Conservation (phyloP, 2,113 vertebrate genomes). For the Corythornis madagascariensis region DNA sequence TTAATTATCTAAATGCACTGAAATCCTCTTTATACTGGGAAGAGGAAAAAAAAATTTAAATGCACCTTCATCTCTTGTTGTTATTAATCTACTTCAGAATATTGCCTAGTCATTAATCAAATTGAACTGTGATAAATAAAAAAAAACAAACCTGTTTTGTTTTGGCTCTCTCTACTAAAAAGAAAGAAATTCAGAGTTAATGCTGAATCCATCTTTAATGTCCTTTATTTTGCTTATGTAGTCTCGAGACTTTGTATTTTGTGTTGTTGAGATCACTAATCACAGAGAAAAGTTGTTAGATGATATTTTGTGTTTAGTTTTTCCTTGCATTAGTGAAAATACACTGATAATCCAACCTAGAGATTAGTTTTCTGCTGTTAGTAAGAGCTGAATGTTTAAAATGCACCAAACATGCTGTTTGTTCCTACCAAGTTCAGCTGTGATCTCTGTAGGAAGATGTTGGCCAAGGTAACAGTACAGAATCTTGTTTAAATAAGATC, state of each 20-base stretch:
- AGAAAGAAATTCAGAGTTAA: not conserved
- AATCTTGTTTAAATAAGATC: not conserved
- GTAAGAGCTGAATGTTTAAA: not conserved
- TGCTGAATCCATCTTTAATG: not conserved
- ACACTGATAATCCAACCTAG: not conserved
- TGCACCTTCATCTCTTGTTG: conserved; percentile 26
- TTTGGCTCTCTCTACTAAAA: conserved; percentile 13
- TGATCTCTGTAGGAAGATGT: not conserved
- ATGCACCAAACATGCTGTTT: not conserved
- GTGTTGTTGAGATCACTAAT: not conserved
- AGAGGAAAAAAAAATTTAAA: conserved; percentile 29
- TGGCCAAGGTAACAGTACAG: not conserved
- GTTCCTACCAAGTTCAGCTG: not conserved
- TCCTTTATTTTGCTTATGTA: conserved; percentile 13
- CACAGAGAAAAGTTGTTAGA: not conserved
- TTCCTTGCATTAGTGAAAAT: conserved; percentile 5
- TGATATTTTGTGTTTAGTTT: not conserved
- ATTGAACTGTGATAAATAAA: conserved; percentile 51
- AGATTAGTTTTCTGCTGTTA: not conserved
- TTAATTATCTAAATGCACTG: conserved; percentile 69
- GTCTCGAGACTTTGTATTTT: not conserved
- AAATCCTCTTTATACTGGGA: conserved; percentile 59
- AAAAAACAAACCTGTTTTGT: not conserved
- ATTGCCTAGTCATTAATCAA: conserved; percentile 64
- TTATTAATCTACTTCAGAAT: conserved; percentile 54